Conservation (phyloP, 2,797 vertebrate species). For the Macroramphosus scolopax region DNA sequence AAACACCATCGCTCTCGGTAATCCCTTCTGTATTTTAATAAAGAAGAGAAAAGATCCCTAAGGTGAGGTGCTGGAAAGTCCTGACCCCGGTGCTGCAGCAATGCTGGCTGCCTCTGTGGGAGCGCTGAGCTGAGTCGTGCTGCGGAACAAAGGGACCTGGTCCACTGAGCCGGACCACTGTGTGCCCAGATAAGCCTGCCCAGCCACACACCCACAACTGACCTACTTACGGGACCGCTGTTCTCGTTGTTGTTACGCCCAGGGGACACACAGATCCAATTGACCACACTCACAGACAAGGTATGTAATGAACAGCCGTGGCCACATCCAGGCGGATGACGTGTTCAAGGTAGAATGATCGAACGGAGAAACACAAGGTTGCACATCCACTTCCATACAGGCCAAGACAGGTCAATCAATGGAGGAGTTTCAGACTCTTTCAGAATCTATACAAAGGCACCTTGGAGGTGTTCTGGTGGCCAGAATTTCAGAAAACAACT, state of each 20-base stretch:
- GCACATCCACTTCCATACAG: too few species aligned
- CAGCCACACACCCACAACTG: constrained; percentile 61
- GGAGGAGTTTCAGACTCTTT: too few species aligned
- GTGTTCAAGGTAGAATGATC: too few species aligned
- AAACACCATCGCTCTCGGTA: neutral
- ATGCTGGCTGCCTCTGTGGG: constrained; percentile 60
- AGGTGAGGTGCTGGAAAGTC: constrained; percentile 51
- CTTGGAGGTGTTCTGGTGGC: too few species aligned
- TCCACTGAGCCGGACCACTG: constrained; percentile 63
- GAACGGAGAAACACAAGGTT: too few species aligned
- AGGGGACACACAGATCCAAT: constrained; percentile 32
- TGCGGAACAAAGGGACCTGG: constrained; percentile 62
- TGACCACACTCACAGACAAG: constrained; percentile 31
- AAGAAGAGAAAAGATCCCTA: constrained; percentile 17
- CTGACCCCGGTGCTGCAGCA: constrained; percentile 52
- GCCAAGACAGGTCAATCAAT: too few species aligned
- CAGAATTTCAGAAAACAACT: too few species aligned
- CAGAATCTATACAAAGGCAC: too few species aligned
- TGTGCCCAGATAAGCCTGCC: constrained; percentile 65
- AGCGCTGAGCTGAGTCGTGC: constrained; percentile 51
- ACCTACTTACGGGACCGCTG: constrained; percentile 70
- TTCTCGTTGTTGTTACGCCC: constrained; percentile 45
- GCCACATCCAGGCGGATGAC: too few species aligned
- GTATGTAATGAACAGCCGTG: constrained; percentile 7
- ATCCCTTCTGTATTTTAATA: constrained; percentile 30